Evolutionary conservation across 2,113 vertebrate genomes (phyloP), one percentile per base, ranked within the genome.

Genomic region (Pangasianodon hypophthalmus): DNA sequence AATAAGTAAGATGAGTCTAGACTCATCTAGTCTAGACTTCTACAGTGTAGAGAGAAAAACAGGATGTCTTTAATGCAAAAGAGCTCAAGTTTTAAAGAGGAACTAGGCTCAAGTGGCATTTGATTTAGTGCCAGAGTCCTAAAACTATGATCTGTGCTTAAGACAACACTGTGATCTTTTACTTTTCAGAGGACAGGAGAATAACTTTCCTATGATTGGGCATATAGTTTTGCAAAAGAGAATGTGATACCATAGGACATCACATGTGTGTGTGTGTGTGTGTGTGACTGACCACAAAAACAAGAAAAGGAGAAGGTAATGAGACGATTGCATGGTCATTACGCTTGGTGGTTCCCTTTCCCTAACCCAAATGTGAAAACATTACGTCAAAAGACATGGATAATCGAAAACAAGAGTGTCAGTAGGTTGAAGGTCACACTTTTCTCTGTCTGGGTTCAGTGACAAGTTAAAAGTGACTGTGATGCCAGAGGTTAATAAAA

Each of bases 21-120:
- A 62, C 44, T n/a, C 19, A 37, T 37, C 37, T 37, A 19, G 37
- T 80, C 67, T 91, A 81, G 60, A 62, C 44, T 3, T 29, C n/a
- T 62, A 41, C 0, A 62, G 2, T 52, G 62, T 52, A 29, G 41
- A 24, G 62, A 21, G 41, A 85, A 89, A 91, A 91, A 91, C 90
- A 89, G 90, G 90, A 91, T 85, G 90, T 87, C 64, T 84, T 46
- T n/a, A 37, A 88, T 14, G 46, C 85, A 69, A 50, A 52, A 71
- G 37, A 52, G 75, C 37, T 83, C 41, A 84, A n/a, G 75, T 71
- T n/a, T 89, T 26, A 75, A n/a, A 7, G 26, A 83, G 83, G 32
- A 90, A 75, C 86, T 80, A 82, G 18, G 11, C 32, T 56, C 29
- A 69, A 52, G 54, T 19, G 9, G 26, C 8, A 16, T 32, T 14